Evolutionary conservation across 1,140 invertebrate species (phyloP).

Genomic region (Brachionus calyciflorus): DNA sequence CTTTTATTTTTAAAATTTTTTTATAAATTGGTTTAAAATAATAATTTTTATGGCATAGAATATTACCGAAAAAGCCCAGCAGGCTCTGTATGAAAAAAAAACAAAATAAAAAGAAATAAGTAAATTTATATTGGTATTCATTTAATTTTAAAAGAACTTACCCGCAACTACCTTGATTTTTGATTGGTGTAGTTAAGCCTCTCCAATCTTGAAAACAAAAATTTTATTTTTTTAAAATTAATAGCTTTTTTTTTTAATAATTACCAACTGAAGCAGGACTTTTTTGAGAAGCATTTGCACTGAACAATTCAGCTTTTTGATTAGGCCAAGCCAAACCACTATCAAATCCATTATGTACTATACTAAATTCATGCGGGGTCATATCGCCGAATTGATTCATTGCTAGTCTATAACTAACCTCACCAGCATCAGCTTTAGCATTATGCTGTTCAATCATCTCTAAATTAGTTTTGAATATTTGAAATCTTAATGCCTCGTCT

Average conservation of each 20-base stretch:
- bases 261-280: constrained; percentile 4
- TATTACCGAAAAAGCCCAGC: constrained; percentile 14
- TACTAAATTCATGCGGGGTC: constrained; percentile 46
- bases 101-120: neutral
- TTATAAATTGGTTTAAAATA: neutral
- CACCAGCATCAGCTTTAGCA: constrained; percentile 49
- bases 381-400: constrained; percentile 56
- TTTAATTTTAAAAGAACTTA: neutral
- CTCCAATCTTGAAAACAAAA: neutral
- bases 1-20: neutral
- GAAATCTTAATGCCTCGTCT: constrained; percentile 12
- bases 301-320: neutral
- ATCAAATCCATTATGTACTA: constrained; percentile 3
- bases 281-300: neutral
- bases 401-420: constrained; percentile 52
- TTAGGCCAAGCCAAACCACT: neutral
- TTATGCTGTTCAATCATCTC: constrained; percentile 53
- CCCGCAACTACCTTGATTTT: constrained; percentile 45
- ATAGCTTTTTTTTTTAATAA: neutral
- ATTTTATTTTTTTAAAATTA: too few relatives aligned
- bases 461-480: constrained; percentile 50
- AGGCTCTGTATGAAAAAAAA: neutral
- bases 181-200: constrained; percentile 40
- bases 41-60: neutral
- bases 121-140: neutral